Conservation (phyloP, 2,888 invertebrate genomes). For the Dasypogon diadema region DNA sequence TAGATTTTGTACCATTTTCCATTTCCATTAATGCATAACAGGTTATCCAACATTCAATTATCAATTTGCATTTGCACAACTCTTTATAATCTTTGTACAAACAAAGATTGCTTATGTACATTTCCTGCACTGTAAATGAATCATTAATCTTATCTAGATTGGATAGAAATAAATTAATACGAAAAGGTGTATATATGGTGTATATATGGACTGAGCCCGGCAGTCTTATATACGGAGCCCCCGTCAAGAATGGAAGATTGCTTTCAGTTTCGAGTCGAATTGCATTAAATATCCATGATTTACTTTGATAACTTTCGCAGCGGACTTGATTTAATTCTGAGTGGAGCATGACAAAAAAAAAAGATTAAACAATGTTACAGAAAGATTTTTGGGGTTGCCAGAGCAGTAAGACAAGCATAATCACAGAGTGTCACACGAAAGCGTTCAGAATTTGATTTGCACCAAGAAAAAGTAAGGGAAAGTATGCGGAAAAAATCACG, state of each 20-base stretch:
- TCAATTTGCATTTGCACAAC: slow-evolving; percentile 43
- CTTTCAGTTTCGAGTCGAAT: slow-evolving; percentile 29
- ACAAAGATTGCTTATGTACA: slow-evolving; percentile 35
- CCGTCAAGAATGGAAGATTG: neutral
- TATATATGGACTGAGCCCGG: too few species aligned
- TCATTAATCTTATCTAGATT: slow-evolving; percentile 10
- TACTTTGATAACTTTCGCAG: slow-evolving; percentile 15
- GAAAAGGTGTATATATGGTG: too few species aligned
- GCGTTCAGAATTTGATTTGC: too few species aligned
- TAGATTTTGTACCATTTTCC: slow-evolving; percentile 17
- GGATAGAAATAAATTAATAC: neutral
- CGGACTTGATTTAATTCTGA: slow-evolving; percentile 10
- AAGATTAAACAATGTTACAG: too few species aligned
- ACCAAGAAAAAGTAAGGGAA: too few species aligned
- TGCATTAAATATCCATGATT: slow-evolving; percentile 34
- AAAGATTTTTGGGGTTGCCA: neutral
- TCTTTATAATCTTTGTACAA: slow-evolving; percentile 19
- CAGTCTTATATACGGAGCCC: neutral
- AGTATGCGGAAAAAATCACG: neutral
- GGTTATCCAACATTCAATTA: slow-evolving; percentile 35
- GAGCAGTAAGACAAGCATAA: slow-evolving; percentile 1
- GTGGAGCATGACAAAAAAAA: neutral
- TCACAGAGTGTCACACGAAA: too few species aligned
- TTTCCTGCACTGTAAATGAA: slow-evolving; percentile 22
- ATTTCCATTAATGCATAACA: slow-evolving; percentile 27